Percentiles rank a stretch among this genome's conserved stretches.
Conservation (phyloP, 2,797 vertebrate genomes). For the Gila robusta region DNA sequence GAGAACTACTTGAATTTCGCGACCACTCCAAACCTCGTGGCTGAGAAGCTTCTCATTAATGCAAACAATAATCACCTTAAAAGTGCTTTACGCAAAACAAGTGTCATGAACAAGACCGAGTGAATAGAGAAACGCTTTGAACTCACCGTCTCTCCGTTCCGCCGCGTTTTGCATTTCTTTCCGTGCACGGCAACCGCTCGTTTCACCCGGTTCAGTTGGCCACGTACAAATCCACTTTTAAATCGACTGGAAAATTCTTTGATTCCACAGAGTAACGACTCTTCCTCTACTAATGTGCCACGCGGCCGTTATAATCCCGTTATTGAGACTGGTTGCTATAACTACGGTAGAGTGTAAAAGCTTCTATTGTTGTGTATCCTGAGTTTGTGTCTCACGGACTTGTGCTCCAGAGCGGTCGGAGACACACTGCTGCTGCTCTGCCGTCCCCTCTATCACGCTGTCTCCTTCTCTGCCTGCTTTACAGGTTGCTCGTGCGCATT, state of each 20-base stretch:
- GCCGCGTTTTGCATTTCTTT: slow-evolving; percentile 78
- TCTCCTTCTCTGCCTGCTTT: slow-evolving; percentile 65
- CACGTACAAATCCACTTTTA: slow-evolving; percentile 73
- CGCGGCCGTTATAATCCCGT: slow-evolving; percentile 58
- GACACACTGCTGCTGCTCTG: slow-evolving; percentile 43
- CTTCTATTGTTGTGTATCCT: slow-evolving; percentile 33
- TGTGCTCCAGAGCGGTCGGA: slow-evolving; percentile 47
- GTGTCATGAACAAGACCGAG: background rate
- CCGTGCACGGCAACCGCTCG: slow-evolving; percentile 62
- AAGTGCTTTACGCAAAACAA: background rate
- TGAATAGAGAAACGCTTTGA: slow-evolving; percentile 54
- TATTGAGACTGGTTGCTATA: slow-evolving; percentile 15
- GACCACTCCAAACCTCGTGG: background rate
- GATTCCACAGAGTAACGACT: slow-evolving; percentile 43
- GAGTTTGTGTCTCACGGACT: slow-evolving; percentile 46
- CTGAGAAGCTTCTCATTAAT: slow-evolving; percentile 9
- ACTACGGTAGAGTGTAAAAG: slow-evolving; percentile 32
- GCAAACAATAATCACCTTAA: background rate
- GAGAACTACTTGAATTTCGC: background rate
- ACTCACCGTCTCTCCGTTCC: slow-evolving; percentile 80
- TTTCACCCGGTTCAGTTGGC: slow-evolving; percentile 69
- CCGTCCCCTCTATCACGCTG: slow-evolving; percentile 71
- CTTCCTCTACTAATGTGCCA: slow-evolving; percentile 33
- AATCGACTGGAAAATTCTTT: slow-evolving; percentile 34
- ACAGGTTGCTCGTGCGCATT: slow-evolving; percentile 72